Percentiles rank a stretch among this genome's conserved stretches.
Evolutionary conservation across 64 coral and sea anemone genomes (phyloP).

Genomic region (Astreopora myriophthalma): DNA sequence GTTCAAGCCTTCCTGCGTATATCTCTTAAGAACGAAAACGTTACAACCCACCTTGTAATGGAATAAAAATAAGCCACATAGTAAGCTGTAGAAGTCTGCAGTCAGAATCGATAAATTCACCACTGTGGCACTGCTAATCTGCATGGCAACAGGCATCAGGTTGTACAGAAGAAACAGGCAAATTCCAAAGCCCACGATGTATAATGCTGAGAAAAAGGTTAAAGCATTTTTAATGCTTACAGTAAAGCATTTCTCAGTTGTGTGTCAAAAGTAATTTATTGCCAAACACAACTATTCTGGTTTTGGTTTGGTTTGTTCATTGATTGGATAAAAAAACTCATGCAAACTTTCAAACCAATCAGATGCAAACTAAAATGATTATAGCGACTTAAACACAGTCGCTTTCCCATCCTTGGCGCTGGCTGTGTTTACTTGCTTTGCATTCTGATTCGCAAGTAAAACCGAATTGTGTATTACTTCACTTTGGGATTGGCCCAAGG

Average conservation of each 20-base stretch:
- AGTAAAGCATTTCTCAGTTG: background rate
- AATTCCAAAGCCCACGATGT: slow-evolving; percentile 75
- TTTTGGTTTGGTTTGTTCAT: no score
- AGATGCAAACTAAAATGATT: no score
- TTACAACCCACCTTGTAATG: slow-evolving; percentile 66
- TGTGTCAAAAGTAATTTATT: background rate
- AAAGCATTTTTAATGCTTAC: background rate
- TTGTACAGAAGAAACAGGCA: slow-evolving; percentile 75
- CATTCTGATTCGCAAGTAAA: no score
- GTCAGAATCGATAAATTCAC: slow-evolving; percentile 87
- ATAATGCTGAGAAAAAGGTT: slow-evolving; percentile 37
- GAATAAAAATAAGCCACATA: slow-evolving; percentile 81
- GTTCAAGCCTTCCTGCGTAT: no score
- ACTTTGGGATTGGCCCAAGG: no score
- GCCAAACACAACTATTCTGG: no score
- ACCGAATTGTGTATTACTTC: no score
- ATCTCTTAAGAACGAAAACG: background rate
- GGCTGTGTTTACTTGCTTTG: no score
- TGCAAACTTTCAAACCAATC: no score
- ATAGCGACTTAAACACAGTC: no score
- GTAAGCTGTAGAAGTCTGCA: slow-evolving; percentile 86
- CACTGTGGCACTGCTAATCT: slow-evolving; percentile 86
- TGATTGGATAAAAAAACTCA: no score
- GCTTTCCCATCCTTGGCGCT: no score
- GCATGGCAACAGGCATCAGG: slow-evolving; percentile 71